These are phyloP conservation scores for Pharmacophagus antenor DNA, from an alignment of 2,888 invertebrate genomes.

Conservation along the genomic window DNA sequence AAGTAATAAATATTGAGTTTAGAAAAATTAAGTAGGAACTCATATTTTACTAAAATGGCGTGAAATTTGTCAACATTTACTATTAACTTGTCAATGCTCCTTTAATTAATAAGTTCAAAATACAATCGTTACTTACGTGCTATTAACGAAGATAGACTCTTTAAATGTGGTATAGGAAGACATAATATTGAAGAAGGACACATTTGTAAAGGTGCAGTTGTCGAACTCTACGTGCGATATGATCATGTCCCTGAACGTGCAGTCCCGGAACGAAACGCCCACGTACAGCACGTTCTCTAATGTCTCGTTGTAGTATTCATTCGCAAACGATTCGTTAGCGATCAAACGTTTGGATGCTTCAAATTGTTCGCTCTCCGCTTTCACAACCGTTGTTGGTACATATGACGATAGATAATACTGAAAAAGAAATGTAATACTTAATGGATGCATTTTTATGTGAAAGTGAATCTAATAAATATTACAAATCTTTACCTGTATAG, in stretches of 20 bases:
- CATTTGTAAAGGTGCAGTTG: constrained; percentile 85
- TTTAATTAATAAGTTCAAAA: no score
- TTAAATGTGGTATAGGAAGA: constrained; percentile 85
- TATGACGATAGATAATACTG: constrained; percentile 80
- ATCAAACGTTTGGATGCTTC: constrained; percentile 52
- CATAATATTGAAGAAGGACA: constrained; percentile 86
- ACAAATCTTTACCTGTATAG: constrained; percentile 57
- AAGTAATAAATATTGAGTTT: constrained; percentile 21
- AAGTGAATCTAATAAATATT: no score
- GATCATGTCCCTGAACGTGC: constrained; percentile 84
- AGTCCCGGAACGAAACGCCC: constrained; percentile 82
- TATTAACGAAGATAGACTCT: constrained; percentile 82
- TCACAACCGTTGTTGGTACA: constrained; percentile 71
- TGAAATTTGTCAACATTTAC: no score
- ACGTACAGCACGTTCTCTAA: constrained; percentile 83
- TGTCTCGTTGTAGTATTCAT: constrained; percentile 79
- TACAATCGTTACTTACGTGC: constrained; percentile 82
- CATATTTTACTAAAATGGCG: no score
- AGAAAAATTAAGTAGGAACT: no score
- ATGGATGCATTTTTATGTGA: no score
- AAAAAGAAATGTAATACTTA: constrained; percentile 4
- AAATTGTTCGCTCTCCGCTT: constrained; percentile 60
- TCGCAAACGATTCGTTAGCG: constrained; percentile 54
- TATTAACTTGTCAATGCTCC: no score
- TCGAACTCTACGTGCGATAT: constrained; percentile 86